phyloP scores from a whole-genome alignment of 2,797 vertebrate genomes.

The Rhincodon typus region DNA sequence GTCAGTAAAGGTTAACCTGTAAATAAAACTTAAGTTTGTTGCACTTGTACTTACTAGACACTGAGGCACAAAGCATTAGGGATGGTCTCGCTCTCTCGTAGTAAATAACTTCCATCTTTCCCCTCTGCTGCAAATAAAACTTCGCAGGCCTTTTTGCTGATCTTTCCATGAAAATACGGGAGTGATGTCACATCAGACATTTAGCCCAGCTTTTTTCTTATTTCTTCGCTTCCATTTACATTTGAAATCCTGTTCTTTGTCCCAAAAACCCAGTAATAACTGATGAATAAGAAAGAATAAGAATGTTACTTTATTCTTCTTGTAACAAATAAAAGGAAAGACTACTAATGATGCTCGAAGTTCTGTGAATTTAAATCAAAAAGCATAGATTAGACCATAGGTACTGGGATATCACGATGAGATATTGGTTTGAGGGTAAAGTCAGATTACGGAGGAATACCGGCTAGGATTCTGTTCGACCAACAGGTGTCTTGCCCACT shows the following conservation, averaged over 20 bases:
- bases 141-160: constrained; percentile 23
- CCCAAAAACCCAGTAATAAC: neutral
- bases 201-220: neutral
- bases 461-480: too few species aligned
- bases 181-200: constrained; percentile 11
- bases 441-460: neutral
- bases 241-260: neutral
- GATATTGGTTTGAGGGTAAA: neutral
- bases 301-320: neutral
- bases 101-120: neutral
- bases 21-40: neutral
- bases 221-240: neutral
- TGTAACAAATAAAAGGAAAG: neutral
- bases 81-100: constrained; percentile 18
- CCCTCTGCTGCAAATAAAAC: neutral
- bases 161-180: constrained; percentile 20
- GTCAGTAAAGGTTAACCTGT: neutral
- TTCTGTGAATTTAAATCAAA: neutral
- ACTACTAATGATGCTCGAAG: neutral
- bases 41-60: neutral
- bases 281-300: neutral
- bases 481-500: too few species aligned
- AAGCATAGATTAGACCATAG: neutral
- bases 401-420: neutral
- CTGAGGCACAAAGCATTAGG: constrained; percentile 22